A percentile compares a stretch with the other conserved stretches of the same genome.
These are phyloP conservation scores for Stegophylla sp. DNA, from an alignment of 2,888 invertebrate species.

Conservation along the genomic window DNA sequence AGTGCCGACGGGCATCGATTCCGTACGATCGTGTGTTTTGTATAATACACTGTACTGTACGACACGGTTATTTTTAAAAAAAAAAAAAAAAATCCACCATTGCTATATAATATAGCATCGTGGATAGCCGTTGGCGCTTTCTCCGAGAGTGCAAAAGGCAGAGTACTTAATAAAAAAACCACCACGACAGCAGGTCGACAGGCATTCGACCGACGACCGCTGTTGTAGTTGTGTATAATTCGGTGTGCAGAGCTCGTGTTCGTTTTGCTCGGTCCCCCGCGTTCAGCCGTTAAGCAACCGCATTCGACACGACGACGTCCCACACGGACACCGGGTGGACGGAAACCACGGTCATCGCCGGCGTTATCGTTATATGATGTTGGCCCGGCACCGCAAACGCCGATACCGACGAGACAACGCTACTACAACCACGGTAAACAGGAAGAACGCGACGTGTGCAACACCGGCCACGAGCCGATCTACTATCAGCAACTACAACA, in stretches of 20 bases:
- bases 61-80: no score
- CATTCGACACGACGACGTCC: conserved; percentile 14
- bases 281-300: neutral
- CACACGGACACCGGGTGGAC: conserved; percentile 20
- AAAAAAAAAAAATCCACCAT: no score
- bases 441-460: neutral
- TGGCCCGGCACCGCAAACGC: conserved; percentile 56
- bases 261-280: neutral
- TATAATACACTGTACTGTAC: no score
- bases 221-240: no score
- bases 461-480: neutral
- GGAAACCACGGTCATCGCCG: conserved; percentile 13
- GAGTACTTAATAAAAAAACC: no score
- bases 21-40: no score
- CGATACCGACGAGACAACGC: conserved; percentile 47
- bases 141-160: no score
- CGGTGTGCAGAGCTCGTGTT: neutral
- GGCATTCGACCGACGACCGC: neutral
- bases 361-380: conserved; percentile 33
- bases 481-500: neutral
- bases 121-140: no score
- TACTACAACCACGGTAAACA: neutral
- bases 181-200: no score
- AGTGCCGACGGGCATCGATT: neutral
- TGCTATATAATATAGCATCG: no score